Conservation (phyloP, 2,888 invertebrate species). For the Scaptomyza tumidula region DNA sequence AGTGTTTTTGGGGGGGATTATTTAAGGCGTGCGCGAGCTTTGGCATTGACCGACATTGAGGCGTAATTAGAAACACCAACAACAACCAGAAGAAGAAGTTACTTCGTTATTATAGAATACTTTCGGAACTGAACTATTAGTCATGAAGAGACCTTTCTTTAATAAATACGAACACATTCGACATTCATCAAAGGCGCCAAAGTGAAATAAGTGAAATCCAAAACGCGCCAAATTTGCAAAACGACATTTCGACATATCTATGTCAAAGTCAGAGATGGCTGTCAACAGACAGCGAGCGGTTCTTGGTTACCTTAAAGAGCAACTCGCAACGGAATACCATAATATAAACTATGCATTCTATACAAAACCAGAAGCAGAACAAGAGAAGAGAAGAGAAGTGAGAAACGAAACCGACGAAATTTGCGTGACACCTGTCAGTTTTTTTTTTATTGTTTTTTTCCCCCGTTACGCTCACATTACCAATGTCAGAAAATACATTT, state of each 20-base stretch:
- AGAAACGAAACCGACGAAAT: conserved; percentile 20
- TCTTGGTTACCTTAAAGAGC: conserved; percentile 31
- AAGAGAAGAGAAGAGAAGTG: neutral
- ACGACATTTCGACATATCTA: conserved; percentile 48
- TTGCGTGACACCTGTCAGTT: conserved; percentile 46
- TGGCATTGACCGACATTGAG: conserved; percentile 70
- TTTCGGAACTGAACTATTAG: conserved; percentile 14
- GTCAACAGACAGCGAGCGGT: conserved; percentile 13
- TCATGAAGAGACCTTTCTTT: neutral
- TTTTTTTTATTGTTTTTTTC: too few relatives aligned
- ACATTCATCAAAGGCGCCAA: conserved; percentile 26
- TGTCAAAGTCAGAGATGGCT: conserved; percentile 66
- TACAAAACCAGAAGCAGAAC: conserved; percentile 6
- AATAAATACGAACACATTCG: neutral
- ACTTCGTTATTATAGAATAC: conserved; percentile 3
- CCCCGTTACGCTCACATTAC: too few relatives aligned
- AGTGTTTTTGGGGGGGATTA: conserved; percentile 12
- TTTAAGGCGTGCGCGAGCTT: conserved; percentile 42
- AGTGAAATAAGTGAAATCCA: conserved; percentile 39
- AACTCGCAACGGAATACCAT: too few relatives aligned
- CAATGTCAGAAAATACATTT: too few relatives aligned
- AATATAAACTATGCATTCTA: too few relatives aligned
- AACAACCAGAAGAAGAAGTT: conserved; percentile 1
- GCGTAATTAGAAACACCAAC: conserved; percentile 40
- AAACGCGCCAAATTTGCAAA: conserved; percentile 26